Evolutionary conservation across 37 sponge, comb jelly and placozoan species (phyloP), one percentile per base, ranked within the genome.

Genomic region (Ianthella basta): DNA sequence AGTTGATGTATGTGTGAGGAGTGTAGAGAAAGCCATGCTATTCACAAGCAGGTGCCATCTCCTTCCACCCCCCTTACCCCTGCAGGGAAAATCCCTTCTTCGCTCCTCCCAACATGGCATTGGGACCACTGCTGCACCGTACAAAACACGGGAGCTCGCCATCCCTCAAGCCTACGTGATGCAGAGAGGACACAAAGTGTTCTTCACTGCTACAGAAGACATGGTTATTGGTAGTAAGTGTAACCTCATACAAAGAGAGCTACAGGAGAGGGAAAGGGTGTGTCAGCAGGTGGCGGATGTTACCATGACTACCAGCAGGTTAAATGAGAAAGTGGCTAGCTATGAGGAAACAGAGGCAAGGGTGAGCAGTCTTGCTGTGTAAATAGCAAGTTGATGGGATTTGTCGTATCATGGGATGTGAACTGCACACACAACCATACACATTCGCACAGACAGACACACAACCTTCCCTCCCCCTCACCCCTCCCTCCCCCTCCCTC

Each of bases 401-500:
- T 8, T 44, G 50, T 3, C 8, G 50, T 8, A 44, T n/a, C 50
- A 44, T 8, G 8, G 6, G 50, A 3, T 10, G 3, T 10, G 50
- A 44, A 44, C 6, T 44, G 18, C 27, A 40, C 67, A 36, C 32
- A 1, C 83, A 34, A 30, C 15, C 55, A 39, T 0, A 24, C 29
- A 12, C 69, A 21, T n/a, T 1, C 85, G 0, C 74, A 33, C 85
- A 72, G 74, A 50, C 41, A 64, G 60, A 33, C 75, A 56, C 85
- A 72, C 75, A 72, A 56, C 75, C 54, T 74, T 30, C 85, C 54
- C 85, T 55, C 86, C 68, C 72, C 68, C 59, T 21, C 32, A 24
- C 78, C 6, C 41, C 54, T 15, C 19, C 21, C 16, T 39, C 37
- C 55, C 54, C 25, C 54, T 78, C 79, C 40, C n/a, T 41, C 37